phyloP scores from a whole-genome alignment of 2,113 vertebrate genomes.

The Pteropus alecto region DNA sequence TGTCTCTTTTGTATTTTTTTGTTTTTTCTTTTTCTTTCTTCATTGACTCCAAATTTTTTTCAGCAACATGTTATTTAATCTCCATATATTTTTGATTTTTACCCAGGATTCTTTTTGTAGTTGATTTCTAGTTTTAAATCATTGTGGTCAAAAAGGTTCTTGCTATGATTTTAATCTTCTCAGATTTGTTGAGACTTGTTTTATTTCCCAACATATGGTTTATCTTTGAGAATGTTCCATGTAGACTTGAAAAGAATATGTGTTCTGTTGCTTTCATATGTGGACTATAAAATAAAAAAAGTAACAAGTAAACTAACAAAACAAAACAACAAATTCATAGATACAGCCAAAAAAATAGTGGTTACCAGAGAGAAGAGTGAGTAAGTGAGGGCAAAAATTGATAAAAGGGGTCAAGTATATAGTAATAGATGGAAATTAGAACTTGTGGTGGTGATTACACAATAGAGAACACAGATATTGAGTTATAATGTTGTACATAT shows the following conservation, averaged over 20 bases:
- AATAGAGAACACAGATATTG: too few relatives aligned
- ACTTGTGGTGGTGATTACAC: too few relatives aligned
- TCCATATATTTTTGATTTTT: not conserved
- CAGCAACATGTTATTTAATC: not conserved
- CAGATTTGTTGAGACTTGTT: not conserved
- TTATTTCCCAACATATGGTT: not conserved
- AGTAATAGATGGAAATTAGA: too few relatives aligned
- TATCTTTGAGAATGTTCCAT: not conserved
- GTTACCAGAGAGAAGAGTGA: not conserved
- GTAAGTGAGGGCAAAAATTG: too few relatives aligned
- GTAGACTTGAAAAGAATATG: not conserved
- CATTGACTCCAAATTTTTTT: too few relatives aligned
- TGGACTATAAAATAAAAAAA: not conserved
- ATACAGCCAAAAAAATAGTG: not conserved
- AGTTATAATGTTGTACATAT: too few relatives aligned
- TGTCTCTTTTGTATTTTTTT: too few relatives aligned
- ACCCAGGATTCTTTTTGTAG: not conserved
- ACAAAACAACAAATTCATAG: not conserved
- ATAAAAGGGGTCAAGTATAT: too few relatives aligned
- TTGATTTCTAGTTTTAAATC: not conserved
- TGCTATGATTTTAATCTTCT: not conserved
- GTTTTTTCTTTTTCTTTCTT: too few relatives aligned
- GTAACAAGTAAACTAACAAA: not conserved
- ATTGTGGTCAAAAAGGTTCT: not conserved
- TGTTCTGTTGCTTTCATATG: not conserved